These are phyloP conservation scores for Caenorhabditis sp. DNA, from an alignment of 2,888 invertebrate species.

Conservation along the genomic window DNA sequence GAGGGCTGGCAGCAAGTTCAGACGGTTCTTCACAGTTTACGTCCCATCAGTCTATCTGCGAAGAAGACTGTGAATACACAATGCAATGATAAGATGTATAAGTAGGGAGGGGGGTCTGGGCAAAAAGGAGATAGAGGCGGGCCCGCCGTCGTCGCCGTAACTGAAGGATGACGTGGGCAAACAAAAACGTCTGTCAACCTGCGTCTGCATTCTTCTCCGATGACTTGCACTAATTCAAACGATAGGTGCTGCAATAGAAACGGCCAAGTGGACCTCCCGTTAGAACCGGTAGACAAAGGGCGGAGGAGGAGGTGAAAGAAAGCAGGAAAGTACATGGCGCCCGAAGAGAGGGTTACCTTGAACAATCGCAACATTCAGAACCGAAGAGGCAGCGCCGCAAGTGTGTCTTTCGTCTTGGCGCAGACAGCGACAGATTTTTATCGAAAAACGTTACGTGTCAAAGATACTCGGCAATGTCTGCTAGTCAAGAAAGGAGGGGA, in stretches of 20 bases:
- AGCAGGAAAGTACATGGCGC: slow-evolving; percentile 48
- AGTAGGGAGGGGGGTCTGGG: neutral
- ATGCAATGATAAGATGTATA: slow-evolving; percentile 10
- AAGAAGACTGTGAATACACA: slow-evolving; percentile 16
- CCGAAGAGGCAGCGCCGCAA: slow-evolving; percentile 34
- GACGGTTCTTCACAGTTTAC: slow-evolving; percentile 2
- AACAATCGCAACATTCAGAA: slow-evolving; percentile 52
- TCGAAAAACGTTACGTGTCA: slow-evolving; percentile 19
- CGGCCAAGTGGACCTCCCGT: slow-evolving; percentile 10
- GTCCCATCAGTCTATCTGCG: neutral
- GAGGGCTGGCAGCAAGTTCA: slow-evolving; percentile 33
- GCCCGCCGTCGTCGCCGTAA: slow-evolving; percentile 30
- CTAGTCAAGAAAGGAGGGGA: neutral
- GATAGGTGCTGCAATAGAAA: slow-evolving; percentile 15
- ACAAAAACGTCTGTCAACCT: slow-evolving; percentile 29
- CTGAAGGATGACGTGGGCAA: slow-evolving; percentile 44
- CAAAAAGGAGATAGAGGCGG: too few relatives aligned
- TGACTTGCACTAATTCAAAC: slow-evolving; percentile 45
- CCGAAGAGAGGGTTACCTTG: slow-evolving; percentile 50
- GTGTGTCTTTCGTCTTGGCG: slow-evolving; percentile 23
- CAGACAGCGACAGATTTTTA: slow-evolving; percentile 46
- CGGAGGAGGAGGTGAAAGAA: slow-evolving; percentile 6
- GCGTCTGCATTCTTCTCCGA: slow-evolving; percentile 8
- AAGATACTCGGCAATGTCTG: slow-evolving; percentile 10
- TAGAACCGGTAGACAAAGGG: slow-evolving; percentile 35